Evolutionary conservation across 2,797 vertebrate species (phyloP), one percentile per base, ranked within the genome.

Genomic region (Myotis vivesi): DNA sequence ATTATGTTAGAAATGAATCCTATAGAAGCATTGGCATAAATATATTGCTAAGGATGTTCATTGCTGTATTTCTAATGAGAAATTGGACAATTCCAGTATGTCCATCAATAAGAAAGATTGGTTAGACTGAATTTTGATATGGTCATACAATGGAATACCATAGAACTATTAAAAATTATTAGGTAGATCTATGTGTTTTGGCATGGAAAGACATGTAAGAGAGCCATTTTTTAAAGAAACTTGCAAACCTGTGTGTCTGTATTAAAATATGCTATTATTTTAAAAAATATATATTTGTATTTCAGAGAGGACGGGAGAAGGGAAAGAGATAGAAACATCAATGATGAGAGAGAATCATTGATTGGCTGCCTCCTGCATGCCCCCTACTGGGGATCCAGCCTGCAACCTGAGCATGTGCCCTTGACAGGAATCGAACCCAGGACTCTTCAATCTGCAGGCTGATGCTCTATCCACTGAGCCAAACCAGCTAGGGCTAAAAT

Each of bases 31-130:
- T 7, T 79, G 81, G 49, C 72, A 62, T 62, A 69, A 85, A 38
- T 88, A 53, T 75, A 69, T 91, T 53, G 19, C 51, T 88, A 84
- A 69, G 25, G 36, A 49, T 80, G 7, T 91, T 87, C n/a, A 16
- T 76, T 88, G 44, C 22, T 79, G 1, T 91, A 59, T 82, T 92
- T 92, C 28, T 76, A 76, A 71, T 86, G 36, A 82, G 59, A 89
- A 80, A 53, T 53, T 84, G 80, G 79, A 81, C 36, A 76, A 89
- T 89, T 77, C n/a, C 36, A 69, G 16, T 76, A 73, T 57, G 12
- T 82, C 20, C 10, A 57, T 66, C 30, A 82, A 10, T 38, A 71
- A 38, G 44, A 41, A 89, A 71, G 41, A 82, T 49, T 81, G 25
- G 38, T 84, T 79, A 84, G 36, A 88, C 25, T 66, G 79, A 79